These are phyloP conservation scores for Drosophila cognata DNA, from an alignment of 2,888 invertebrate genomes.

Conservation along the genomic window DNA sequence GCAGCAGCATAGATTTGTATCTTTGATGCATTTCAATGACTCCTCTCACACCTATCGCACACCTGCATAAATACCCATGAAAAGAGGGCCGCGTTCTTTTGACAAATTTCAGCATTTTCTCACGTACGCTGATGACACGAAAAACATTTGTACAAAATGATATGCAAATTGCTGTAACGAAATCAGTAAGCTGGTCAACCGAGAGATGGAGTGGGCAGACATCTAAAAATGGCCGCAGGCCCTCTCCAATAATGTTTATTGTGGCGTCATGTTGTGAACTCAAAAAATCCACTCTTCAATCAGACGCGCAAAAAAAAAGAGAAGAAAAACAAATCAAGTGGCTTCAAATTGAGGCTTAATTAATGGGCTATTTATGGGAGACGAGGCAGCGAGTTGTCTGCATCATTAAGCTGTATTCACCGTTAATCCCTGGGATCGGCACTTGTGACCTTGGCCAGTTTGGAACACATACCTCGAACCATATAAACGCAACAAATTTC, in stretches of 20 bases:
- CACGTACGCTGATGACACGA: constrained; percentile 58
- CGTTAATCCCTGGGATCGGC: constrained; percentile 49
- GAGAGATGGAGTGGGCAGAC: neutral
- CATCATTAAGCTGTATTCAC: constrained; percentile 35
- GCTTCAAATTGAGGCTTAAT: constrained; percentile 39
- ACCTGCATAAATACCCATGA: constrained; percentile 29
- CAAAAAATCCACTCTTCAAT: constrained; percentile 6
- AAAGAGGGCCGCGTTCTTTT: constrained; percentile 22
- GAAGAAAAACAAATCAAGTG: constrained; percentile 24
- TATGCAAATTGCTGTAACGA: constrained; percentile 62
- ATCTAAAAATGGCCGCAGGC: constrained; percentile 46
- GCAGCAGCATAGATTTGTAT: constrained; percentile 70
- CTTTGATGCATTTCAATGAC: constrained; percentile 76
- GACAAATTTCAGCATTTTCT: constrained; percentile 67
- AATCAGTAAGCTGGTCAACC: constrained; percentile 1
- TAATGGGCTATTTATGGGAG: constrained; percentile 44
- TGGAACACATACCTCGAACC: neutral
- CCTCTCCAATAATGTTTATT: constrained; percentile 9
- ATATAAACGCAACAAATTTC: constrained; percentile 18
- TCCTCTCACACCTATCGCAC: constrained; percentile 39
- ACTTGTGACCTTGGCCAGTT: constrained; percentile 58
- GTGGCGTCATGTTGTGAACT: constrained; percentile 49
- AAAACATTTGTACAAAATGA: constrained; percentile 55
- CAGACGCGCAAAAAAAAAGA: constrained; percentile 6
- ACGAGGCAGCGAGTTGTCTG: constrained; percentile 1